phyloP scores from a whole-genome alignment of 2,888 invertebrate species.

The Acrobasis repandana region DNA sequence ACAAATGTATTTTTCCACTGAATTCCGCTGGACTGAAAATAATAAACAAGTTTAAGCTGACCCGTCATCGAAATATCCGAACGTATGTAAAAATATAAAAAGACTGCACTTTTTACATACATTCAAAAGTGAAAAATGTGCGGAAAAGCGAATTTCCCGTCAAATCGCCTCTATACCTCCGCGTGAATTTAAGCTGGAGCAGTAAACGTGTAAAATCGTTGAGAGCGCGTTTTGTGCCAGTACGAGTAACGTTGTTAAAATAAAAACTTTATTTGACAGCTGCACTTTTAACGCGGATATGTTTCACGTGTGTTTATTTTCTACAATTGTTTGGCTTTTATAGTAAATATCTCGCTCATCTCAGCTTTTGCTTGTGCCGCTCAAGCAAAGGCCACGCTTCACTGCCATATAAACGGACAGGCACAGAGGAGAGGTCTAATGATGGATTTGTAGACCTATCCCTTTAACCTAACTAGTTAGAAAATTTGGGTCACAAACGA shows the following conservation, averaged over 20 bases:
- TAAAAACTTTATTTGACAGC: neutral
- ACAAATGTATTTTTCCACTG: too few species aligned
- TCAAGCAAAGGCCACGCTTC: too few species aligned
- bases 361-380: too few species aligned
- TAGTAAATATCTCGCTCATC: too few species aligned
- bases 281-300: neutral
- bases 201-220: neutral
- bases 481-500: too few species aligned
- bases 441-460: too few species aligned
- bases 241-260: neutral
- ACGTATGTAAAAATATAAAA: neutral
- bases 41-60: too few species aligned
- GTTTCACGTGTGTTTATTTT: neutral
- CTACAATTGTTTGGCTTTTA: neutral
- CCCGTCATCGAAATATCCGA: too few species aligned
- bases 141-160: neutral
- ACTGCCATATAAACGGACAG: too few species aligned
- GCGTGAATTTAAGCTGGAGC: neutral
- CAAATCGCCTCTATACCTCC: neutral
- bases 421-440: too few species aligned
- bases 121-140: neutral
- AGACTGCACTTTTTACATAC: neutral
- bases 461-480: too few species aligned
- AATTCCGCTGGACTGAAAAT: too few species aligned
- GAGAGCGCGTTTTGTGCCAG: neutral